Evolutionary conservation across 2,888 invertebrate genomes (phyloP).

Genomic region (Euphydryas editha): DNA sequence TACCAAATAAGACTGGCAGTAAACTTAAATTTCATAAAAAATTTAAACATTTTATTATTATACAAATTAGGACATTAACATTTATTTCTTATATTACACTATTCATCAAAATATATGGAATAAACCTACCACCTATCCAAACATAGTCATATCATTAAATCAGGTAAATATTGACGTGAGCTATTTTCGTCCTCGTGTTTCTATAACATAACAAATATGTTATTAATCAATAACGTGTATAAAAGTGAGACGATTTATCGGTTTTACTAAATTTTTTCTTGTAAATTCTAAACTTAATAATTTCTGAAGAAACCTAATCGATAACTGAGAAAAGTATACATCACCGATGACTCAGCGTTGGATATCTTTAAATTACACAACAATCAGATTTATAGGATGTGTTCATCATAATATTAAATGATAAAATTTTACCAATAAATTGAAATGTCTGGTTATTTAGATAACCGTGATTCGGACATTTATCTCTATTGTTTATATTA

Average conservation of each 20-base stretch:
- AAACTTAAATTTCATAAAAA: too few species aligned
- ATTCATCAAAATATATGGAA: too few species aligned
- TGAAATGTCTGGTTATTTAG: constrained; percentile 1
- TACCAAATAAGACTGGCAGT: too few species aligned
- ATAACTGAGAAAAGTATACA: constrained; percentile 53
- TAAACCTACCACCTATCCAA: too few species aligned
- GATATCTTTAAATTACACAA: constrained; percentile 52
- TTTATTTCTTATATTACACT: too few species aligned
- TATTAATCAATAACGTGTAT: too few species aligned
- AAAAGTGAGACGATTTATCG: background rate
- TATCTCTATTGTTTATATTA: constrained; percentile 10
- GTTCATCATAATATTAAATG: constrained; percentile 7
- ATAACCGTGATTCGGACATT: constrained; percentile 18
- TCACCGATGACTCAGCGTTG: constrained; percentile 59
- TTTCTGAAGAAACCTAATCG: constrained; percentile 44
- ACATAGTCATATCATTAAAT: too few species aligned
- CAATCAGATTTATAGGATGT: constrained; percentile 17
- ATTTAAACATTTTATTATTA: too few species aligned
- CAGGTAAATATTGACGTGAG: too few species aligned
- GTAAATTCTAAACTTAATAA: constrained; percentile 37
- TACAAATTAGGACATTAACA: too few species aligned
- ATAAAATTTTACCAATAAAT: constrained; percentile 17
- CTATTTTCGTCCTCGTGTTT: too few species aligned
- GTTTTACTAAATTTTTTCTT: constrained; percentile 38
- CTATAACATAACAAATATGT: too few species aligned